Base-by-base conservation (phyloP, 2,113 vertebrate species). In the Halcyon malimbica region DNA sequence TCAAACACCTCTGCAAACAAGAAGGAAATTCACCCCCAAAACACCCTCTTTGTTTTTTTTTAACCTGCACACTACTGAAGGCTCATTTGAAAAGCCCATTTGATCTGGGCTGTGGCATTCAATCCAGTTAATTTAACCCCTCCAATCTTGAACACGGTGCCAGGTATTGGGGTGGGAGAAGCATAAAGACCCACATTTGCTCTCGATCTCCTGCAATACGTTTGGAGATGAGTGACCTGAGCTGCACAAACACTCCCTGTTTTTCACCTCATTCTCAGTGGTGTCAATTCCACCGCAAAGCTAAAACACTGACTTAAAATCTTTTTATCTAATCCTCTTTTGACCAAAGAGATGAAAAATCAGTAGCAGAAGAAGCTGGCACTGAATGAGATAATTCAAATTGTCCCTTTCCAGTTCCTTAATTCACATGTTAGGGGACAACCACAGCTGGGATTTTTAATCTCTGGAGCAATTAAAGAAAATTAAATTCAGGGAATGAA, bases 401-500 rank as follows among this genome's bases (percentile, higher is more conserved):
- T 48, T 19, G 44, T 59, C 74, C 93, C 89, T 93, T 96, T 94
- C 82, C 42, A 39, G 87, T 51, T 96, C 89, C 79, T 81, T 67
- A 54, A 93, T 89, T 97, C 95, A 94, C 70, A 94, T 62, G 73
- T 83, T 95, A 93, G 86, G 91, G 91, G 93, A 96, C 81, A 89
- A 85, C 89, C 83, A 93, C 87, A 83, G 86, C 56, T 90, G 93
- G 79, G 94, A 97, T 92, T 51, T 83, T 71, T 76, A 60, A 91
- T 95, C 96, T 97, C 96, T 97, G 94, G 95, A 97, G 94, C 93
- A 97, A 98, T 97, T 97, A 97, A 95, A 96, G 95, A 95, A 97
- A 97, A 97, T 97, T 97, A 96, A 97, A 97, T 96, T 94, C 96
- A 60, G 35, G 83, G 81, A 96, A 96, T 69, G 77, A 95, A 86